These are phyloP conservation scores for Dolichomitus sp. DNA, from an alignment of 2,888 invertebrate genomes.

Conservation along the genomic window DNA sequence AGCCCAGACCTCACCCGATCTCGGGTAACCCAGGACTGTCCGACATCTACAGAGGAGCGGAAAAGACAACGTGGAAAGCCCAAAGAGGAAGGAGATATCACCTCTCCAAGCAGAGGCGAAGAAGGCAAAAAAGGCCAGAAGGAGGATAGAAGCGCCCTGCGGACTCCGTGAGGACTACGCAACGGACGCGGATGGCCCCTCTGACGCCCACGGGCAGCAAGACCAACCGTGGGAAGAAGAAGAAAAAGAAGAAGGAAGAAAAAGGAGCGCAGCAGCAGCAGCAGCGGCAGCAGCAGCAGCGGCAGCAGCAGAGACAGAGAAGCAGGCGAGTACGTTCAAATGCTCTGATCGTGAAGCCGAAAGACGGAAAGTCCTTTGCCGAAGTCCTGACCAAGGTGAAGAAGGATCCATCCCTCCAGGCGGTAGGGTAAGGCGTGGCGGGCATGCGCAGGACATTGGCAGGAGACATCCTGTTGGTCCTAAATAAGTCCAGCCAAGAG, in stretches of 20 bases:
- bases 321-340: slow-evolving; percentile 7
- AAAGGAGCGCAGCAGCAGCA: neutral
- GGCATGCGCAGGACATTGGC: slow-evolving; percentile 13
- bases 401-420: slow-evolving; percentile 10
- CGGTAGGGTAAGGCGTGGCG: slow-evolving; percentile 22
- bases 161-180: neutral
- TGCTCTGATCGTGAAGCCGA: slow-evolving; percentile 29
- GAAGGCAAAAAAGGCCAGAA: neutral
- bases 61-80: slow-evolving; percentile 5
- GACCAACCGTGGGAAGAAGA: neutral
- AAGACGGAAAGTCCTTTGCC: slow-evolving; percentile 24
- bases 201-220: slow-evolving; percentile 1
- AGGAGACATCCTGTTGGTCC: slow-evolving; percentile 22
- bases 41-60: neutral
- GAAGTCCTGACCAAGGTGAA: slow-evolving; percentile 28
- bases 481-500: slow-evolving; percentile 13
- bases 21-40: slow-evolving; percentile 7
- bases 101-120: slow-evolving; percentile 1
- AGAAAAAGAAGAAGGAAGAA: slow-evolving; percentile 8
- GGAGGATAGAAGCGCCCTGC: neutral
- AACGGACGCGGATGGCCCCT: neutral
- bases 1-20: slow-evolving; percentile 1
- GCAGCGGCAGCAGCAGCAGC: neutral
- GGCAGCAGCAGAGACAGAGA: slow-evolving; percentile 4
- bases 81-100: slow-evolving; percentile 8